Conservation (phyloP, 2,113 vertebrate genomes). For the Bagarius yarrelli region DNA sequence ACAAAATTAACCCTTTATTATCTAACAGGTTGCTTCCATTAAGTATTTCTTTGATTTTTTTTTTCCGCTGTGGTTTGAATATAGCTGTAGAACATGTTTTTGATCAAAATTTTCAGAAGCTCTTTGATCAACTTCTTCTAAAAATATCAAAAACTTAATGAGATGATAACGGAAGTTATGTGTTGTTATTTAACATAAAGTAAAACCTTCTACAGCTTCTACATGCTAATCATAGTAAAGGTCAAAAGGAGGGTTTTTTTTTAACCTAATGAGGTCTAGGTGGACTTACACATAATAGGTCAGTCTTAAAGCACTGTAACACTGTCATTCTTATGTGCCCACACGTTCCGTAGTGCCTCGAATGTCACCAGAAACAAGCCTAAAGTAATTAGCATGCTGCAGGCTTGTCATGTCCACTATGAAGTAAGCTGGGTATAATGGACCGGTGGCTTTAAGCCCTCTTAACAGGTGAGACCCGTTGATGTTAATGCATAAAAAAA, state of each 20-base stretch:
- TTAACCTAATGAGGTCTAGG: slow-evolving; percentile 20
- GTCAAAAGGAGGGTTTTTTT: slow-evolving; percentile 1
- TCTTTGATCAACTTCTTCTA: neutral
- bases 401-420: slow-evolving; percentile 15
- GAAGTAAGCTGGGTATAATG: slow-evolving; percentile 15
- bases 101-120: neutral
- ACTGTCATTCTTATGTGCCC: too few species aligned
- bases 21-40: neutral
- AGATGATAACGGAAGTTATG: neutral
- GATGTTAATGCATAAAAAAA: slow-evolving; percentile 2
- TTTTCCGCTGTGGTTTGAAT: neutral
- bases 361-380: neutral
- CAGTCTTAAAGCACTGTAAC: slow-evolving; percentile 7
- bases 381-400: slow-evolving; percentile 1
- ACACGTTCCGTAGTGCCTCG: neutral
- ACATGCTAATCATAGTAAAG: slow-evolving; percentile 10
- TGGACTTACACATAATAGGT: slow-evolving; percentile 22
- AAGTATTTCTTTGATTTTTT: neutral
- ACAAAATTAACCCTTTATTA: neutral
- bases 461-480: neutral
- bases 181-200: neutral
- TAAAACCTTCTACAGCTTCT: neutral
- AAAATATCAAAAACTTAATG: neutral
- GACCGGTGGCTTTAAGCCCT: slow-evolving; percentile 11
- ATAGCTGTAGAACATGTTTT: neutral